Evolutionary conservation across 2,888 invertebrate species (phyloP), one percentile per base, ranked within the genome.

Genomic region (Calephelis perditalis): DNA sequence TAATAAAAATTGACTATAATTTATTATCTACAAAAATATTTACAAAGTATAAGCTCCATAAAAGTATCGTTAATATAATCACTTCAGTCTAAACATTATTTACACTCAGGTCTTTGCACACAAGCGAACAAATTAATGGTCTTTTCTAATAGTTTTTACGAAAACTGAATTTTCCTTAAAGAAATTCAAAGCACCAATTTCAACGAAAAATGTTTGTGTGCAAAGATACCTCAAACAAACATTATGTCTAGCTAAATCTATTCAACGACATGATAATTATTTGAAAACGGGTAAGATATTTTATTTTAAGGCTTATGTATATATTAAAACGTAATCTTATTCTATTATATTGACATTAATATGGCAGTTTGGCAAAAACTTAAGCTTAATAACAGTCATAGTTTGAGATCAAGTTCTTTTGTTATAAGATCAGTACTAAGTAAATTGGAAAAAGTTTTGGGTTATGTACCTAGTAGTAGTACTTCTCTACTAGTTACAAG

Each of bases 1-100:
- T 71, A 86, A 82, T 85, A 82, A 81, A 88, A 89, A 88, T 89
- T 89, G 87, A 88, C 89, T 88, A 88, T 79, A 80, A 71, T 78
- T 81, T 77, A 77, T 73, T 87, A 84, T 81, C 86, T 86, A 87
- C 83, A 84, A 78, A 81, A 76, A 67, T 86, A 86, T 87, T 77
- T 87, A 88, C 86, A 87, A 80, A 69, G 49, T 77, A 71, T 87
- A 87, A 87, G 88, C 87, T 88, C 87, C 78, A 78, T 82, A 83
- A 78, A 81, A 85, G 78, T 79, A 81, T 78, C 82, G 49, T 15
- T 49, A 49, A 80, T 81, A 49, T 49, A 49, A 80, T 81, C 76
- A 81, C 76, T 79, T 86, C 86, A 84, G 83, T 86, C 87, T 86
- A 84, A 56, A 40, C 5, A 40, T 57, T 67, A 78, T 68, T 75